A percentile compares a stretch with the other conserved stretches of the same genome.
These are phyloP conservation scores for Drosophila yakuba DNA, from an alignment of 1,140 invertebrate genomes.

Conservation along the genomic window DNA sequence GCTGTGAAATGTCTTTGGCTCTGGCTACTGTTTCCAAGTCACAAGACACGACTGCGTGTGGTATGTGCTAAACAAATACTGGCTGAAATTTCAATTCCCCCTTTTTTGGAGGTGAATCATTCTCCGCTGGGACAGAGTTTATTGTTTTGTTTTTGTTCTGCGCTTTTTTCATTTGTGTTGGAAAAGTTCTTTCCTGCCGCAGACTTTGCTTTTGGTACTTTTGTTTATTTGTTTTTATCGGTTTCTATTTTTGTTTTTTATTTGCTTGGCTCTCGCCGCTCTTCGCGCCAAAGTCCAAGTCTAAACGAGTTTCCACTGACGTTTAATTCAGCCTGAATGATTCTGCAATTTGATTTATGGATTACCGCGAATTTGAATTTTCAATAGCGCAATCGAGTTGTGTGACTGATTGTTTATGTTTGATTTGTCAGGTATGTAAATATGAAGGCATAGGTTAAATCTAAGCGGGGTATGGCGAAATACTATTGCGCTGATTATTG, in stretches of 20 bases:
- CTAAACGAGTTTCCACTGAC: constrained; percentile 46
- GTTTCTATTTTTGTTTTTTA: constrained; percentile 38
- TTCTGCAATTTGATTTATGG: constrained; percentile 46
- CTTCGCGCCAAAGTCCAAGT: constrained; percentile 31
- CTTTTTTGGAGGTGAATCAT: constrained; percentile 55
- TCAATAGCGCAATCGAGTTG: constrained; percentile 1
- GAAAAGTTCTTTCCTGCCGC: constrained; percentile 51
- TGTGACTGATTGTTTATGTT: constrained; percentile 27
- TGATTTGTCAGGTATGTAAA: constrained; percentile 29
- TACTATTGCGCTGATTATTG: constrained; percentile 5
- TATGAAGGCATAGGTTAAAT: constrained; percentile 19
- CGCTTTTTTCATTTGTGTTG: constrained; percentile 32
- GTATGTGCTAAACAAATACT: constrained; percentile 57
- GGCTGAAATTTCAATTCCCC: constrained; percentile 65
- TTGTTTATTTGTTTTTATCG: constrained; percentile 50
- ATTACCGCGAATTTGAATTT: constrained; percentile 31
- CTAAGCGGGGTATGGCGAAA: constrained; percentile 3
- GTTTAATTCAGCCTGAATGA: constrained; percentile 44
- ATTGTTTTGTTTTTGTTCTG: constrained; percentile 26
- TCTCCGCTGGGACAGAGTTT: constrained; percentile 21
- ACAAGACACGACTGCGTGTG: constrained; percentile 53
- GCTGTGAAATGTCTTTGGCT: constrained; percentile 27
- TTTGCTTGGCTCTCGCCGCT: constrained; percentile 14
- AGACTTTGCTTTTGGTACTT: constrained; percentile 64
- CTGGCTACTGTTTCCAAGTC: constrained; percentile 47